Evolutionary conservation across 2,113 vertebrate genomes (phyloP).

Genomic region (Columbina picui): DNA sequence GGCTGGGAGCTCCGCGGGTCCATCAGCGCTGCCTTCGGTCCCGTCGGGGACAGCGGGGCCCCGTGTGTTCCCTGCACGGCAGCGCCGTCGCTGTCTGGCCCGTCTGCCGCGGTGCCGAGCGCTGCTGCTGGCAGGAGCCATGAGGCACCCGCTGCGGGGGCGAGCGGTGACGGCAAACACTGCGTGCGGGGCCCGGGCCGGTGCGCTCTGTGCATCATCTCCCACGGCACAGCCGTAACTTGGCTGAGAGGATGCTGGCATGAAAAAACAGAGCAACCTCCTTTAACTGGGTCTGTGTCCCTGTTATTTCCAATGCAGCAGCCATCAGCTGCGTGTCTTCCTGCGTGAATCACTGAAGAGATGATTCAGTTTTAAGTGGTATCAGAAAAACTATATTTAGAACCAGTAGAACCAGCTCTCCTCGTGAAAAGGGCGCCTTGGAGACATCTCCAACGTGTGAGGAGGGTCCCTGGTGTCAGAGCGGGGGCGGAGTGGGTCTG

Average conservation of each 20-base stretch:
- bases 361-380: background rate
- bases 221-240: rapidly evolving
- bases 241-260: background rate
- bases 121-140: background rate
- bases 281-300: background rate
- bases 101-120: rapidly evolving
- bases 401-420: background rate
- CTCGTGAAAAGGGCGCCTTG: background rate
- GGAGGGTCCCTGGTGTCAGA: background rate
- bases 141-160: rapidly evolving
- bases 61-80: too few species aligned
- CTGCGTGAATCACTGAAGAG: background rate
- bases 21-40: too few species aligned
- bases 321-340: background rate
- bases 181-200: rapidly evolving
- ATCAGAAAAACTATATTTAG: background rate
- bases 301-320: background rate
- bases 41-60: too few species aligned
- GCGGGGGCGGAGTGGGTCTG: background rate
- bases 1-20: too few species aligned
- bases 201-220: rapidly evolving
- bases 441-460: rapidly evolving
- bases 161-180: background rate
- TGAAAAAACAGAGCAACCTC: background rate
- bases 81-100: background rate